These are phyloP conservation scores for Pseudoatta argentina DNA, from an alignment of 1,140 invertebrate genomes.

Conservation along the genomic window DNA sequence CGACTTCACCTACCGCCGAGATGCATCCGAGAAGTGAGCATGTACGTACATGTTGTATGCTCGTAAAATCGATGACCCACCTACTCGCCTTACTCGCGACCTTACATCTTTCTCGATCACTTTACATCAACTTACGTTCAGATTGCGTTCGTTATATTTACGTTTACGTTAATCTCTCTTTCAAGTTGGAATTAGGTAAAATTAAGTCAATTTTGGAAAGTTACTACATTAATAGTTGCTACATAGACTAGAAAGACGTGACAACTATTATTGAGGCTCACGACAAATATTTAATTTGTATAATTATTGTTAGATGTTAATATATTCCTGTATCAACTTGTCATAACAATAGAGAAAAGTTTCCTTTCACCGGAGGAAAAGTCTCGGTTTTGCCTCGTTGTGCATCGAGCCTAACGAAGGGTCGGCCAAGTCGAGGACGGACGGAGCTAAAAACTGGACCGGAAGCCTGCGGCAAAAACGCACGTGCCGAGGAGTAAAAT, in stretches of 20 bases:
- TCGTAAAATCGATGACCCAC: constrained; percentile 26
- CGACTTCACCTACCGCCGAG: constrained; percentile 27
- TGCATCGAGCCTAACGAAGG: constrained; percentile 48
- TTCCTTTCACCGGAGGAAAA: constrained; percentile 15
- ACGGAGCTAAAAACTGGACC: constrained; percentile 72
- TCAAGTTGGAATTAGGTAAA: background rate
- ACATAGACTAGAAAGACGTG: background rate
- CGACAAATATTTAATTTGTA: background rate
- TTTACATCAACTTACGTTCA: constrained; percentile 17
- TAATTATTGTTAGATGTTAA: constrained; percentile 4
- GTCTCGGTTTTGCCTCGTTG: constrained; percentile 44
- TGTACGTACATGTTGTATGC: constrained; percentile 8
- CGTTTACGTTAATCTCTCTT: background rate
- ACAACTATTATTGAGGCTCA: background rate
- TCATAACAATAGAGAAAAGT: constrained; percentile 18
- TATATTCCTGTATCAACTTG: background rate
- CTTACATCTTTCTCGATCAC: constrained; percentile 18
- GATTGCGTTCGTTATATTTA: background rate
- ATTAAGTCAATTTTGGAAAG: background rate
- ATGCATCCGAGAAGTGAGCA: constrained; percentile 25
- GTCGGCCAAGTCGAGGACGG: constrained; percentile 40
- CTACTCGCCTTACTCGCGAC: constrained; percentile 27
- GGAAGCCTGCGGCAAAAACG: constrained; percentile 73
- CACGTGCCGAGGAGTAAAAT: constrained; percentile 71
- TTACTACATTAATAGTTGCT: background rate